phyloP scores from a whole-genome alignment of 2,888 invertebrate species.

The Hedya salicella region DNA sequence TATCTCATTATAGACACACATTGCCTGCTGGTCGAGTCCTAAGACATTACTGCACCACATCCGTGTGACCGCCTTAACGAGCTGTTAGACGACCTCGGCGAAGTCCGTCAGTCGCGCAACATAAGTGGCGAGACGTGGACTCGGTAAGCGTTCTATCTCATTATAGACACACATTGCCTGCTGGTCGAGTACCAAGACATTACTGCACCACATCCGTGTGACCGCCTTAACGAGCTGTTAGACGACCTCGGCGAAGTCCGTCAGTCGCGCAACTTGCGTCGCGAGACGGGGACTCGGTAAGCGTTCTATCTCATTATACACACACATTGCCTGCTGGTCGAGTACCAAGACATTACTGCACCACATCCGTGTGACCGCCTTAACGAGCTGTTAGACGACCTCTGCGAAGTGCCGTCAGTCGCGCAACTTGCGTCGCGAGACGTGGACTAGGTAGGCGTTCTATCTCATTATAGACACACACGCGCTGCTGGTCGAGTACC shows the following conservation, averaged over 20 bases:
- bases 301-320: constrained; percentile 86
- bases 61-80: constrained; percentile 88
- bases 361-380: constrained; percentile 87
- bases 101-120: constrained; percentile 80
- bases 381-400: constrained; percentile 88
- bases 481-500: not conserved
- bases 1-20: constrained; percentile 90
- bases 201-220: constrained; percentile 87
- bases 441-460: constrained; percentile 51
- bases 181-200: constrained; percentile 88
- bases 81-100: constrained; percentile 87
- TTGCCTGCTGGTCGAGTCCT: constrained; percentile 87
- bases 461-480: too few relatives aligned
- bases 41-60: constrained; percentile 88
- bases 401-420: constrained; percentile 84
- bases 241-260: constrained; percentile 87
- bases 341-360: constrained; percentile 88
- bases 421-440: constrained; percentile 82
- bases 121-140: constrained; percentile 80
- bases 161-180: constrained; percentile 89
- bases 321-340: constrained; percentile 88
- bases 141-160: constrained; percentile 64
- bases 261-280: constrained; percentile 82
- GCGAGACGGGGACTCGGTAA: constrained; percentile 68
- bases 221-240: constrained; percentile 88